These are phyloP conservation scores for Linnaemya tessellans DNA, from an alignment of 2,888 invertebrate species.

Conservation along the genomic window DNA sequence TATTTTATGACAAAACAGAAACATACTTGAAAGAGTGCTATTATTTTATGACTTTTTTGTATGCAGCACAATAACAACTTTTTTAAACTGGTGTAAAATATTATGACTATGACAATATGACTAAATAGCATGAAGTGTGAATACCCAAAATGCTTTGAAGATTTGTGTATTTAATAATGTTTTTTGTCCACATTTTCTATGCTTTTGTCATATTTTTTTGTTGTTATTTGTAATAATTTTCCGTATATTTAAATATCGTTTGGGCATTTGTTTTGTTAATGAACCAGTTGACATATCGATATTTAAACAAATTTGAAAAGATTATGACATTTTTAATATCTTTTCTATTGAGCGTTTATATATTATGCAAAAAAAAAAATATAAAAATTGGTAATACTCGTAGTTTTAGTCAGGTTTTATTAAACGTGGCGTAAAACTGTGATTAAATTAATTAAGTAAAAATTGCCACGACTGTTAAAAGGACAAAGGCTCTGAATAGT, in stretches of 20 bases:
- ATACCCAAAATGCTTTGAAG: conserved; percentile 16
- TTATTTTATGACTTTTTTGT: too few relatives aligned
- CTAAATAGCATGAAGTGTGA: too few relatives aligned
- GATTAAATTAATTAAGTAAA: too few relatives aligned
- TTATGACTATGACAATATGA: too few relatives aligned
- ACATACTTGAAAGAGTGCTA: too few relatives aligned
- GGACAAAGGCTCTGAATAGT: too few relatives aligned
- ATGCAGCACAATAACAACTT: too few relatives aligned
- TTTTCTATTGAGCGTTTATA: conserved; percentile 1
- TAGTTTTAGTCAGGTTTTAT: background rate
- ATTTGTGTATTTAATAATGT: conserved; percentile 36
- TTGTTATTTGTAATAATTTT: conserved; percentile 40
- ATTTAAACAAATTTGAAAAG: conserved; percentile 13
- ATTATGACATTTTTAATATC: conserved; percentile 35
- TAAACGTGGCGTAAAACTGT: too few relatives aligned
- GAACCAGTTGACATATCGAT: conserved; percentile 30
- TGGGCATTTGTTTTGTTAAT: conserved; percentile 31
- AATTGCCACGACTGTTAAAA: too few relatives aligned
- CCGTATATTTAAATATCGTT: conserved; percentile 12
- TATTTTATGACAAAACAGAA: too few relatives aligned
- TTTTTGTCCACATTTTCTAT: background rate
- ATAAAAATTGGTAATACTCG: background rate
- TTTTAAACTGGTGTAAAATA: too few relatives aligned
- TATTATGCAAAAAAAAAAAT: too few relatives aligned
- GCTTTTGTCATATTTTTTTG: conserved; percentile 12